Conservation (phyloP, 2,888 invertebrate species). For the Acronicta psi region DNA sequence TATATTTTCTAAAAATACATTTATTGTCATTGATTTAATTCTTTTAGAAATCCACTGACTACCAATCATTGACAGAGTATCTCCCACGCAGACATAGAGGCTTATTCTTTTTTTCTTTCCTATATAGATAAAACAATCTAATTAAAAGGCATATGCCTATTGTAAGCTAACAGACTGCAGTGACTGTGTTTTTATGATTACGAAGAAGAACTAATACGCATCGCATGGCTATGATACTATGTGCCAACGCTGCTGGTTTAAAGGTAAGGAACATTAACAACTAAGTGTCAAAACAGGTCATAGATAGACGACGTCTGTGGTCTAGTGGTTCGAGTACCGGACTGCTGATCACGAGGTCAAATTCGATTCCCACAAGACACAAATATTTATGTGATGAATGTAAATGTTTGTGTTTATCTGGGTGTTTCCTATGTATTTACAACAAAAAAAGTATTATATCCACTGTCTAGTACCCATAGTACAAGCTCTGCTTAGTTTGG, state of each 20-base stretch:
- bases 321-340: too few relatives aligned
- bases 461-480: too few relatives aligned
- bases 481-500: too few relatives aligned
- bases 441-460: too few relatives aligned
- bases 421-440: too few relatives aligned
- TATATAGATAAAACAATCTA: constrained; percentile 25
- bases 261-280: constrained; percentile 69
- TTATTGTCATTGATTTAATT: neutral
- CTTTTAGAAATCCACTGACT: neutral
- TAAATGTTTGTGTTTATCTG: too few relatives aligned
- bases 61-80: neutral
- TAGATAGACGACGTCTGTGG: too few relatives aligned
- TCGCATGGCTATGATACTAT: constrained; percentile 76
- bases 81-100: constrained; percentile 21
- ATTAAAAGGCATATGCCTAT: constrained; percentile 33
- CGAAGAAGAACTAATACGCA: constrained; percentile 59
- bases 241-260: constrained; percentile 69
- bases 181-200: constrained; percentile 62
- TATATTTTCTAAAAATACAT: too few relatives aligned
- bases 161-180: constrained; percentile 58
- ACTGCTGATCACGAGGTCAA: too few relatives aligned
- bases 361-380: too few relatives aligned
- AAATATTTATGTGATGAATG: too few relatives aligned
- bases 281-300: neutral
- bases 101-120: constrained; percentile 4